Conservation (phyloP, 2,888 invertebrate genomes). For the Nudaria mundana region DNA sequence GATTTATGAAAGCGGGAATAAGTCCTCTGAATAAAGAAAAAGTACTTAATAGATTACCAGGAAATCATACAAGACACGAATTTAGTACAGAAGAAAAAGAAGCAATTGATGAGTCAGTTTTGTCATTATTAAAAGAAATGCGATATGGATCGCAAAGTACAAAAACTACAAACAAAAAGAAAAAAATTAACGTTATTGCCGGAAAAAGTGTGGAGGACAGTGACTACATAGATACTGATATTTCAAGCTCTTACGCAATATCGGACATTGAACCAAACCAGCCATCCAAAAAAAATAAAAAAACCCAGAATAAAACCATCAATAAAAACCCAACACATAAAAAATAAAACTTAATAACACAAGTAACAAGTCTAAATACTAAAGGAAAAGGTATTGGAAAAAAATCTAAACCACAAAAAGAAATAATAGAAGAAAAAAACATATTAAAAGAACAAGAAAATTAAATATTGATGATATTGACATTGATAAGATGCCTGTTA, state of each 20-base stretch:
- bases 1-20: constrained; percentile 9
- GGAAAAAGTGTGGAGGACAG: constrained; percentile 4
- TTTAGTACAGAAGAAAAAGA: neutral
- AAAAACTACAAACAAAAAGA: constrained; percentile 2
- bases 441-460: constrained; percentile 1
- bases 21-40: constrained; percentile 7
- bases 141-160: constrained; percentile 7
- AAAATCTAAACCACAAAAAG: neutral
- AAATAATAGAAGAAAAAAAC: neutral
- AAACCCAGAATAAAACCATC: constrained; percentile 2
- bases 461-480: neutral
- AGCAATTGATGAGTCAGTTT: constrained; percentile 3
- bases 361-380: constrained; percentile 2
- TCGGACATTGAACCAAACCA: constrained; percentile 8
- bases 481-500: constrained; percentile 5
- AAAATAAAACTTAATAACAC: constrained; percentile 8
- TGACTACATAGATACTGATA: constrained; percentile 6
- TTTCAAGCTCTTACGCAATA: constrained; percentile 7
- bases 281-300: constrained; percentile 5
- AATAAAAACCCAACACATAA: constrained; percentile 6
- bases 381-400: constrained; percentile 4
- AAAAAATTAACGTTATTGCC: constrained; percentile 4
- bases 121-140: constrained; percentile 11
- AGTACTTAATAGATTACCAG: constrained; percentile 6
- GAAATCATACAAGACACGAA: neutral